Conservation (phyloP, 2,113 vertebrate species). For the Ranitomeya variabilis region DNA sequence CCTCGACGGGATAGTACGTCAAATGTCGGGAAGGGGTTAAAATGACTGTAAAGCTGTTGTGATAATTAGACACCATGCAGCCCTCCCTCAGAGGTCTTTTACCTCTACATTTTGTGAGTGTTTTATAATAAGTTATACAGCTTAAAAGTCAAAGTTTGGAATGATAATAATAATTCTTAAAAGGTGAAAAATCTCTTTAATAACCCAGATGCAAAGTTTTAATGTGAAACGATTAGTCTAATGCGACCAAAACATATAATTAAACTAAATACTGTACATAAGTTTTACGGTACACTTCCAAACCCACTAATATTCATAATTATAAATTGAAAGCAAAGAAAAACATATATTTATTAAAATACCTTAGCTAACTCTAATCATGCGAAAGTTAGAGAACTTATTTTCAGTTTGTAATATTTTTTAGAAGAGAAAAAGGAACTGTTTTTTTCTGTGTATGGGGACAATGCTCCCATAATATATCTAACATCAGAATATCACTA, state of each 20-base stretch:
- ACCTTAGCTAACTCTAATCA: background rate
- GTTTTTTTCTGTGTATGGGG: no score
- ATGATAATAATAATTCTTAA: conserved; percentile 42
- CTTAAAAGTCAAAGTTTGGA: background rate
- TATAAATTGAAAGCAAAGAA: background rate
- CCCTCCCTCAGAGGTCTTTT: conserved; percentile 26
- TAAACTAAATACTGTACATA: background rate
- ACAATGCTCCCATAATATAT: no score
- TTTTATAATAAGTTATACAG: conserved; percentile 44
- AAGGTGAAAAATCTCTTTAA: conserved; percentile 1
- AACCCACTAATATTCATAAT: background rate
- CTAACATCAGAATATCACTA: no score
- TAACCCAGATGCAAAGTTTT: conserved; percentile 3
- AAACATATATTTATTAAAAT: background rate
- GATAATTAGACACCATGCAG: conserved; percentile 53
- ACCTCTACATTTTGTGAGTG: conserved; percentile 18
- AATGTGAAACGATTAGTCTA: background rate
- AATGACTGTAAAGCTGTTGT: conserved; percentile 51
- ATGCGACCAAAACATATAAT: background rate
- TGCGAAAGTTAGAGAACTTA: background rate
- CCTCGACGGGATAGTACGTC: no score
- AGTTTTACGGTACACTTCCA: background rate
- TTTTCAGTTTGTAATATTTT: background rate
- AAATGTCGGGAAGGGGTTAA: no score
- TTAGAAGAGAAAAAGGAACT: background rate